A percentile compares a stretch with the other conserved stretches of the same genome.
phyloP scores from a whole-genome alignment of 2,888 invertebrate species.

The Thereva unica region DNA sequence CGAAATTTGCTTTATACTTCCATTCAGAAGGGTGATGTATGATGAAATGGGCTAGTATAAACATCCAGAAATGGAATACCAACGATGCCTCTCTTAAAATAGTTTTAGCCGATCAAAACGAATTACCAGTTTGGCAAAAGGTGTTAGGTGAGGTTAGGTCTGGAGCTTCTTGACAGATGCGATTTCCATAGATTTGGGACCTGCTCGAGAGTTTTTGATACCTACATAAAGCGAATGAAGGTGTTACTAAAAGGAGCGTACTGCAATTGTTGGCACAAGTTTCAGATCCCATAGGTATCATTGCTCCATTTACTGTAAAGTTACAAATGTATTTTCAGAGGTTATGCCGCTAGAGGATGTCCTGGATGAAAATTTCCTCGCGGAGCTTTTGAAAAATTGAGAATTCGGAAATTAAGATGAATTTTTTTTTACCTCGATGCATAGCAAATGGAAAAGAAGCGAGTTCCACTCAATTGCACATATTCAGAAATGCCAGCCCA shows the following conservation, averaged over 20 bases:
- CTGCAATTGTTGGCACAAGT: conserved; percentile 14
- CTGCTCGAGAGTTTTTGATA: too few relatives aligned
- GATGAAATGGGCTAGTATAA: conserved; percentile 10
- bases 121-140: too few relatives aligned
- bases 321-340: conserved; percentile 28
- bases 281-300: conserved; percentile 21
- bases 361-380: conserved; percentile 20
- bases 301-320: conserved; percentile 8
- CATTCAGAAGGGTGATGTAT: conserved; percentile 1
- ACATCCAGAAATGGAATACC: too few relatives aligned
- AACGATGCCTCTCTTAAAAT: too few relatives aligned
- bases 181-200: conserved; percentile 20
- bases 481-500: conserved; percentile 36
- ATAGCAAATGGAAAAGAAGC: not conserved
- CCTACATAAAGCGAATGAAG: not conserved
- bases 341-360: conserved; percentile 17
- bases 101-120: too few relatives aligned
- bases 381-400: conserved; percentile 11
- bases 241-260: too few relatives aligned
- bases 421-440: not conserved
- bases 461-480: conserved; percentile 2
- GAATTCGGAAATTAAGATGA: not conserved
- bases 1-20: not conserved
- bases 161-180: conserved; percentile 27
- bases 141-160: conserved; percentile 21